Evolutionary conservation across 1,140 invertebrate genomes (phyloP).

Genomic region (Cherax destructor): DNA sequence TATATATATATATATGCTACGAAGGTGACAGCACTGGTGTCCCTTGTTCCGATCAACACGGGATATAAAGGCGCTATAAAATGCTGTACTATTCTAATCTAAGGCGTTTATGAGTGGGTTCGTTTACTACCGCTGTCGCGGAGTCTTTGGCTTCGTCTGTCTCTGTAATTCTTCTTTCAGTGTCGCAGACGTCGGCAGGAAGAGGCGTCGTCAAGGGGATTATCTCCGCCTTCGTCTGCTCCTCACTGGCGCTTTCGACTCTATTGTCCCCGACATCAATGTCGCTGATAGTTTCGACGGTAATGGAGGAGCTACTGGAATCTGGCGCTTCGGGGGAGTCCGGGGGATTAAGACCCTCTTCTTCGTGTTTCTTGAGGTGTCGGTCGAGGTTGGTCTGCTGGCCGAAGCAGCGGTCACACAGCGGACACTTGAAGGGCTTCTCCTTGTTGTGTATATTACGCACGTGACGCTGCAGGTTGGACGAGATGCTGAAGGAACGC

Average conservation of each 20-base stretch:
- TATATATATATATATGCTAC: no score
- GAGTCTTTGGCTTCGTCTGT: not conserved
- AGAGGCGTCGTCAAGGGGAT: not conserved
- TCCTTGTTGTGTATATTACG: slow-evolving; percentile 65
- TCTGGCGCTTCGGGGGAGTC: slow-evolving; percentile 68
- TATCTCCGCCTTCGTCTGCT: not conserved
- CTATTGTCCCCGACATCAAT: not conserved
- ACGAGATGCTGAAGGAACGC: slow-evolving; percentile 63
- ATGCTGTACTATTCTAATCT: slow-evolving; percentile 43
- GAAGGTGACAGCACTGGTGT: no score
- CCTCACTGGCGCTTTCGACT: not conserved
- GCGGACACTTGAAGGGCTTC: slow-evolving; percentile 83
- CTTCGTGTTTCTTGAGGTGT: slow-evolving; percentile 97
- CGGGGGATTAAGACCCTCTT: slow-evolving; percentile 70
- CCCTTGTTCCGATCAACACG: not conserved
- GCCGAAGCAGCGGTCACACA: slow-evolving; percentile 91
- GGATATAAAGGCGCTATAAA: not conserved
- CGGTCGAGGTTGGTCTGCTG: slow-evolving; percentile 98
- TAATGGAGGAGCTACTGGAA: slow-evolving; percentile 27
- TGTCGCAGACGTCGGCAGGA: not conserved
- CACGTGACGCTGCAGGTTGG: slow-evolving; percentile 61
- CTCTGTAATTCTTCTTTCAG: not conserved
- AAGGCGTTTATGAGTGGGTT: slow-evolving; percentile 22
- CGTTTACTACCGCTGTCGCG: not conserved
- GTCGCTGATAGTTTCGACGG: not conserved